Evolutionary conservation across 2,888 invertebrate genomes (phyloP), one percentile per base, ranked within the genome.

Genomic region (Drosophila trichaetosa): DNA sequence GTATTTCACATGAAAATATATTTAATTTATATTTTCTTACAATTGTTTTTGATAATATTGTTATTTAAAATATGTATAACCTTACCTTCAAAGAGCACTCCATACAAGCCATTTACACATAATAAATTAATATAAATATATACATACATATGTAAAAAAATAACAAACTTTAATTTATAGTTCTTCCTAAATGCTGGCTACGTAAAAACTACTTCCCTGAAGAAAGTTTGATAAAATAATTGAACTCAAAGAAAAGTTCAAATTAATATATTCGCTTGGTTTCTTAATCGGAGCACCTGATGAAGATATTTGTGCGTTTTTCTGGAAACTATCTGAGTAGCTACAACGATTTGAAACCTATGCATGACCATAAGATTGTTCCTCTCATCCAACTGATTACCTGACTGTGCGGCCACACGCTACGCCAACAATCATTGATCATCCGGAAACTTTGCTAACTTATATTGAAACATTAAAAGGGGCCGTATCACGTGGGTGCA

Each of bases 371-470:
- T 71, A 70, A 69, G 62, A 75, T 69, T 29, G 53, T 56, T 53
- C 65, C 33, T 60, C 51, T 57, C 46, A 66, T 65, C 77, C 66
- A 70, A 68, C 62, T 73, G 74, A 77, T 80, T 77, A 76, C 67
- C 71, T 72, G 68, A 54, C 69, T 59, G 51, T 31, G 40, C 65
- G 87, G 78, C 87, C 87, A 87, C 90, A 88, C 87, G 87, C 90
- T 90, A 86, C 56, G 83, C 87, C 69, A 76, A 69, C 77, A 76
- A 77, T 86, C 89, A 88, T 90, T 90, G 89, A 90, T 88, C 87
- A 90, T 81, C 62, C 78, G 69, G 69, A 60, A 72, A 69, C 74
- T 63, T 51, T 48, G 75, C 71, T 72, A 58, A 75, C 66, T 51
- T 67, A 78, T 90, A 90, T 87, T 88, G 87, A 90, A 90, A 87